Percentiles rank a stretch among this genome's conserved stretches.
Evolutionary conservation across 2,888 invertebrate genomes (phyloP).

Genomic region (Orchesella flavescens): DNA sequence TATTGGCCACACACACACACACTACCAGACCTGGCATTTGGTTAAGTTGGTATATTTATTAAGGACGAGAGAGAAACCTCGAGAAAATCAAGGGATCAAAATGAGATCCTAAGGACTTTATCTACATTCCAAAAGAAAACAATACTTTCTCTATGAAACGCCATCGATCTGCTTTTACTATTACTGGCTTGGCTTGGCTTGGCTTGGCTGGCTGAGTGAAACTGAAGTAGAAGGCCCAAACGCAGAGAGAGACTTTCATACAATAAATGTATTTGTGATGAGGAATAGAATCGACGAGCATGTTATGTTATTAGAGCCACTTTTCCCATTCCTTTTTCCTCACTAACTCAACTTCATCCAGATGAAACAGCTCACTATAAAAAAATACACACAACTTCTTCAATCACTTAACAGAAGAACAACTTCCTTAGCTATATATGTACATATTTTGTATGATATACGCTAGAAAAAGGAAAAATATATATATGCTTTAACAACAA

Average conservation of each 20-base stretch:
- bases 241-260: no score
- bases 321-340: constrained; percentile 9
- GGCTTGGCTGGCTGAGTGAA: no score
- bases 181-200: no score
- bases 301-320: constrained; percentile 36
- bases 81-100: constrained; percentile 11
- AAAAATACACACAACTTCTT: no score
- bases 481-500: no score
- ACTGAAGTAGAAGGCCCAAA: no score
- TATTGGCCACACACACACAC: no score
- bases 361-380: no score
- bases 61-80: not conserved
- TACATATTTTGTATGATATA: no score
- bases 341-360: not conserved
- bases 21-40: not conserved
- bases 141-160: constrained; percentile 3
- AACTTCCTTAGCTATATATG: no score
- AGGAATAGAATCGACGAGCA: constrained; percentile 7
- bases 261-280: not conserved
- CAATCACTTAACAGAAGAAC: no score
- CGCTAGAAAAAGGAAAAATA: no score
- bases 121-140: constrained; percentile 5
- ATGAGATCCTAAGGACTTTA: constrained; percentile 9
- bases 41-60: constrained; percentile 2
- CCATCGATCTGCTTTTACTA: not conserved